phyloP scores from a whole-genome alignment of 1,140 invertebrate species.

The Chrysopa pallens region DNA sequence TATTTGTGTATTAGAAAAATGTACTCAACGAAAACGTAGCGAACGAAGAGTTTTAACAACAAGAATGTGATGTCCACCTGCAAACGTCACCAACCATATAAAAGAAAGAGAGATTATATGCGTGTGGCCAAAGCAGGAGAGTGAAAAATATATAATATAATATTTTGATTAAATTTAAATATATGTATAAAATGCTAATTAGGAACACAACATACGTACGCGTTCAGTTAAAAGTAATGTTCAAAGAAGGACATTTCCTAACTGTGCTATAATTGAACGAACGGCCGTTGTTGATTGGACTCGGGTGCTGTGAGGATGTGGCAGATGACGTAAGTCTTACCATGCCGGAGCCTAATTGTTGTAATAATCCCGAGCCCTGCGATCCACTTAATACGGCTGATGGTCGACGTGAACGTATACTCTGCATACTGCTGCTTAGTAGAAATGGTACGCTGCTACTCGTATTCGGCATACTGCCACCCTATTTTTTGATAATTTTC shows the following conservation, averaged over 20 bases:
- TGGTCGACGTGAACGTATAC: slow-evolving; percentile 59
- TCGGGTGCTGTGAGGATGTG: slow-evolving; percentile 36
- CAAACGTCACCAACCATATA: slow-evolving; percentile 1
- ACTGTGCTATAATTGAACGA: slow-evolving; percentile 53
- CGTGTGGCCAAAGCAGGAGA: slow-evolving; percentile 3
- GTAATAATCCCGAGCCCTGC: slow-evolving; percentile 54
- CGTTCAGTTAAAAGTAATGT: slow-evolving; percentile 29
- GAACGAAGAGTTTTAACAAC: too few species aligned
- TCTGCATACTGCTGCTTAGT: slow-evolving; percentile 63
- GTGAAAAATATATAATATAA: not conserved
- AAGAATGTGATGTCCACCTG: slow-evolving; percentile 5
- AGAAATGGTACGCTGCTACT: slow-evolving; percentile 73
- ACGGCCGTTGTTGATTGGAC: slow-evolving; percentile 38
- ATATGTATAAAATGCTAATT: slow-evolving; percentile 10
- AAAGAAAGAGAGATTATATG: not conserved
- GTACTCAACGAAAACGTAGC: too few species aligned
- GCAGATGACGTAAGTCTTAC: slow-evolving; percentile 59
- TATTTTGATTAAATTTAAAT: slow-evolving; percentile 10
- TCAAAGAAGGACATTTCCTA: slow-evolving; percentile 55
- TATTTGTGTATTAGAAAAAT: too few species aligned
- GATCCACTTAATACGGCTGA: slow-evolving; percentile 40
- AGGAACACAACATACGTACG: slow-evolving; percentile 17
- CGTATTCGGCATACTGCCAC: slow-evolving; percentile 71
- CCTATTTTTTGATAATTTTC: slow-evolving; percentile 26
- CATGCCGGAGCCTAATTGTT: slow-evolving; percentile 72